phyloP scores from a whole-genome alignment of 2,888 invertebrate species.

The Andrena praecox region DNA sequence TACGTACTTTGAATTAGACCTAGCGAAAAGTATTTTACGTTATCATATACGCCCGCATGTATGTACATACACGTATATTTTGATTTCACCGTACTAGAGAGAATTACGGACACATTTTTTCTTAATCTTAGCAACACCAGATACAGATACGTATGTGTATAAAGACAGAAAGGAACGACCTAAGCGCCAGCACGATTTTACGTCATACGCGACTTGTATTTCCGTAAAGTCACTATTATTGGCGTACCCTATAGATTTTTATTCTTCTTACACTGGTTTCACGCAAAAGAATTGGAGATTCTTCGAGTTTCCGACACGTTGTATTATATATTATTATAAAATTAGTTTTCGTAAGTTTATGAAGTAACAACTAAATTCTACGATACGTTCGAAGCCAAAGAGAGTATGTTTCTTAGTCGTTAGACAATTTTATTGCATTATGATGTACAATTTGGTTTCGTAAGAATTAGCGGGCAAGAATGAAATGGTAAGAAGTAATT shows the following conservation, averaged over 20 bases:
- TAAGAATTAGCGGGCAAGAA: constrained; percentile 7
- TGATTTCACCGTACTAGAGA: constrained; percentile 10
- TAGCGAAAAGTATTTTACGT: constrained; percentile 23
- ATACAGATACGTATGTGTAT: constrained; percentile 7
- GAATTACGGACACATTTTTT: constrained; percentile 6
- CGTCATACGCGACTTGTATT: neutral
- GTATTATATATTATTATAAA: constrained; percentile 13
- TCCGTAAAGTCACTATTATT: neutral
- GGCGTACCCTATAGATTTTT: constrained; percentile 11
- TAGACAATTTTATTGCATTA: constrained; percentile 11
- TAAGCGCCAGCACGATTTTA: constrained; percentile 20
- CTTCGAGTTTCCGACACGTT: neutral
- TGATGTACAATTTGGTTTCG: constrained; percentile 19
- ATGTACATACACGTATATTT: neutral
- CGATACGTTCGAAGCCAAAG: constrained; percentile 23
- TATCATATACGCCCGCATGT: constrained; percentile 4
- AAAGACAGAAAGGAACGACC: constrained; percentile 11
- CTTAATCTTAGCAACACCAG: neutral
- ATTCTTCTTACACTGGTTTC: constrained; percentile 14
- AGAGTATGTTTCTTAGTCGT: constrained; percentile 13
- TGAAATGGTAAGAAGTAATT: neutral
- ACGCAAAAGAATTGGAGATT: neutral
- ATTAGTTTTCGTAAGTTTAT: constrained; percentile 11
- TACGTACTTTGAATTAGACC: constrained; percentile 14
- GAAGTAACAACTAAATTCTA: constrained; percentile 2